Evolutionary conservation across 2,888 invertebrate genomes (phyloP), one percentile per base, ranked within the genome.

Genomic region (Drosophila suboccidentalis): DNA sequence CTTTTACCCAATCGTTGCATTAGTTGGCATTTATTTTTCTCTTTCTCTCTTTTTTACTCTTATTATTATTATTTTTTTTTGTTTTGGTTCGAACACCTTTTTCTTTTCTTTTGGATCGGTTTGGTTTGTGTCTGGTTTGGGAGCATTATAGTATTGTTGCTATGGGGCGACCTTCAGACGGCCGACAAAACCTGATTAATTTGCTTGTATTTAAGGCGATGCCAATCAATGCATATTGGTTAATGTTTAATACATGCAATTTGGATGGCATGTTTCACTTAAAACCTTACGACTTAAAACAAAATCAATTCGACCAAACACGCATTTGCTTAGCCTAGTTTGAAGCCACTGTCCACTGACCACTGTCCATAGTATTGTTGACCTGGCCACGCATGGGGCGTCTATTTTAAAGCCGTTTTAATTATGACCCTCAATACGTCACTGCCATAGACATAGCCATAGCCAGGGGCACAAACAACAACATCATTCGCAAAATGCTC

Each of bases 271-370:
- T 82, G 71, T 77, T 71, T 72, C 65, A 71, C 80, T 87, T 67
- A 38, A 64, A 70, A 36, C 26, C 26, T 46, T 43, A 55, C 17
- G 19, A 62, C 44, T 44, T 64, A 62, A 80, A 80, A 75, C 65
- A 67, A 76, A 82, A 68, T 70, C 78, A 77, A 71, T 55, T 64
- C 69, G 64, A 38, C 15, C 79, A 51, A 43, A 55, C 61, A 61
- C 65, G 79, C 80, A 77, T 88, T 83, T 82, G 67, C 67, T 74
- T 83, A 88, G 83, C 83, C 88, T 64, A 82, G 72, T 85, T 88
- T 62, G 55, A 22, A 50, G 54, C 44, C 62, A 22, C 55, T 34
- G 22, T 22, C 22, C 22, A 3, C 22, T 50, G 51, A 61, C 61
- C 50, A 43, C 26, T 44, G 11, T 29, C 61, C 50, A 43, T 17